Evolutionary conservation across 2,888 invertebrate species (phyloP), one percentile per base, ranked within the genome.

Genomic region (Trissoscelio sp.): DNA sequence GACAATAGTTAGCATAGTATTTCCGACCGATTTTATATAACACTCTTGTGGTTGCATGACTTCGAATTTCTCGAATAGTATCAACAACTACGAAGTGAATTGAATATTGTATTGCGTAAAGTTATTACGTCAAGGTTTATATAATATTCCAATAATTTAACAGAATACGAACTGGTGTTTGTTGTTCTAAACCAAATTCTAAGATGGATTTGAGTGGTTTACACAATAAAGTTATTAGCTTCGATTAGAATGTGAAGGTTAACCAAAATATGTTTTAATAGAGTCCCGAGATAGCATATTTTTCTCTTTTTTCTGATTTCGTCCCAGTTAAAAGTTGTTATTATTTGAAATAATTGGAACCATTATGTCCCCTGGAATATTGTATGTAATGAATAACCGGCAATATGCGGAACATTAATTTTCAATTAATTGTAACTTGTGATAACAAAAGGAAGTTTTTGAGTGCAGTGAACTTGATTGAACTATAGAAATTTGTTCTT

Each of bases 111-210:
- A 74, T 67, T 73, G 60, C 46, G 60, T 69, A 67, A 79, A 73
- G 73, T 73, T 79, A 73, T 79, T 69, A 73, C 55, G 34, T 20
- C 73, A 79, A 62, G 62, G 60, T 79, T 67, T 62, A 79, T 74
- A 64, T 74, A 73, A 79, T 73, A 79, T 79, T 79, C 60, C 67
- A 79, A 73, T 79, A 73, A 79, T 73, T 72, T 73, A 60, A 20
- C 20, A 9, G 42, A 66, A 72, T 66, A 64, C 66, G 64, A 72
- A 37, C 67, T 51, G 22, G 9, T 34, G 39, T 58, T 64, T 66
- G 78, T 72, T 78, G 28, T 37, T 48, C 42, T 37, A 44, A 55
- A 48, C 42, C 18, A 46, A 58, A 73, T 67, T 73, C 73, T 60
- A 53, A 60, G 53, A 46, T 46, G 34, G 4, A 66, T 60, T 66